Evolutionary conservation across 2,888 invertebrate genomes (phyloP).

Genomic region (Thecophora atra): DNA sequence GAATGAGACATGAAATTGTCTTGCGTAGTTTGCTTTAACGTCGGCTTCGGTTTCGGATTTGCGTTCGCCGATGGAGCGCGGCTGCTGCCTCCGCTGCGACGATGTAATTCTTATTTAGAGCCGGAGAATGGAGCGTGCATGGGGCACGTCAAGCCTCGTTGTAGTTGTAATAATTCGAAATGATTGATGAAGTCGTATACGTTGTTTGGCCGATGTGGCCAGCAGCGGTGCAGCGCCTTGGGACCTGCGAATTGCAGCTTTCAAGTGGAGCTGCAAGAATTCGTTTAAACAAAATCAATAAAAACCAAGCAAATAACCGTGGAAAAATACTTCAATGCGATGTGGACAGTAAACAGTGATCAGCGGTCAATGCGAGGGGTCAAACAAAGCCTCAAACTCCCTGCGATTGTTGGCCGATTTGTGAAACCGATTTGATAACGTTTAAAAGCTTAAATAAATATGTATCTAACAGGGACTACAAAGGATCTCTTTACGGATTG

Average conservation of each 20-base stretch:
- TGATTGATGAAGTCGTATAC: conserved; percentile 25
- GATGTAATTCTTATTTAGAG: conserved; percentile 15
- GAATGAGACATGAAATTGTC: conserved; percentile 33
- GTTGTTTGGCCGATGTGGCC: not conserved
- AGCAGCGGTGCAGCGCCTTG: not conserved
- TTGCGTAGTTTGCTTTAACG: not conserved
- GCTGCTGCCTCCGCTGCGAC: not conserved
- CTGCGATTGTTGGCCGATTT: not conserved
- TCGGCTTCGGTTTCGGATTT: not conserved
- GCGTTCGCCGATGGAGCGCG: not conserved
- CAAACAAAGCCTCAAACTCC: not conserved
- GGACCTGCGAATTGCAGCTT: not conserved
- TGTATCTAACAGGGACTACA: too few species aligned
- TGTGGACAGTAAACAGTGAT: not conserved
- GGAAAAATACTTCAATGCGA: not conserved
- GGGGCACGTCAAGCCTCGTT: conserved; percentile 5
- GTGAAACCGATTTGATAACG: not conserved
- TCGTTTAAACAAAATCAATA: conserved; percentile 13
- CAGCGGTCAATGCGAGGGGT: not conserved
- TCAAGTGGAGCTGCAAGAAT: not conserved
- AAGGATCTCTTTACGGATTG: not conserved
- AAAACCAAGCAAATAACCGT: conserved; percentile 9
- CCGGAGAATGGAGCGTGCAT: not conserved
- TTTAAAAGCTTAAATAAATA: conserved; percentile 10
- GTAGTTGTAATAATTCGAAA: conserved; percentile 15